phyloP scores from a whole-genome alignment of 2,797 vertebrate genomes.

The Sebastiscus albofasciatus region DNA sequence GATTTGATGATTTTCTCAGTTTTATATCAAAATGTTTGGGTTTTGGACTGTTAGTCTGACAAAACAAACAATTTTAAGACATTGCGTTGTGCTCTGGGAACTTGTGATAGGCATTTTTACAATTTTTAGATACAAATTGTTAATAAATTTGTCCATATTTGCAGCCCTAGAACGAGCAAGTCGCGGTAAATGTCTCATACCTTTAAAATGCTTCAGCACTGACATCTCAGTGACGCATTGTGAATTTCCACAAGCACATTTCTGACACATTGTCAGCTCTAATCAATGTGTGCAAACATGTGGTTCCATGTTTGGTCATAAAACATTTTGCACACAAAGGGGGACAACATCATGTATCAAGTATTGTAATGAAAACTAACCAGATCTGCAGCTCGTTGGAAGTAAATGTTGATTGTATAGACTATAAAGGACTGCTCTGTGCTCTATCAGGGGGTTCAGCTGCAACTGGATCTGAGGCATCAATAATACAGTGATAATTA shows the following conservation, averaged over 20 bases:
- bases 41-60: neutral
- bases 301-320: neutral
- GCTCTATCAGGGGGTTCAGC: constrained; percentile 15
- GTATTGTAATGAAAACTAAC: neutral
- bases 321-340: neutral
- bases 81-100: neutral
- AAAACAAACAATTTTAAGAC: neutral
- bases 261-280: neutral
- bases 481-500: constrained; percentile 71
- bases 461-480: constrained; percentile 66
- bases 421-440: neutral
- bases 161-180: fast-evolving
- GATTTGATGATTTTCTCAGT: neutral
- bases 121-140: neutral
- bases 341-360: neutral
- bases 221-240: neutral
- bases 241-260: neutral
- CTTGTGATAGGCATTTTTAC: neutral
- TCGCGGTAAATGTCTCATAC: neutral
- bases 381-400: neutral
- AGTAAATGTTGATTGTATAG: neutral
- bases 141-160: neutral
- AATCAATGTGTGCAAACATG: neutral
- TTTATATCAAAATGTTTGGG: neutral
- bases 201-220: neutral